These are phyloP conservation scores for Apoderus coryli DNA, from an alignment of 2,888 invertebrate species.

Conservation along the genomic window DNA sequence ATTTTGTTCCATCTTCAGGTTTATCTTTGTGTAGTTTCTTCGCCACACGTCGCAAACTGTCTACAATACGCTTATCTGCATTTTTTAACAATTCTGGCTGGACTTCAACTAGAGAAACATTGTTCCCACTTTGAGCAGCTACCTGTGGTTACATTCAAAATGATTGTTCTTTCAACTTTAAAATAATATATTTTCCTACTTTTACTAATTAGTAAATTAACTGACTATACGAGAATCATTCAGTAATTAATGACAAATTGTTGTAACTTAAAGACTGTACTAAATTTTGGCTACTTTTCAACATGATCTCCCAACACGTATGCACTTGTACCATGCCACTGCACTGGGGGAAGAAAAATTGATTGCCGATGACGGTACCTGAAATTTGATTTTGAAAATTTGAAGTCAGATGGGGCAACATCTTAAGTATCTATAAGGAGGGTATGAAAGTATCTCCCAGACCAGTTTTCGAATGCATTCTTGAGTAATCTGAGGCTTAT, in stretches of 20 bases:
- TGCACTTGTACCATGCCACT: too few relatives aligned
- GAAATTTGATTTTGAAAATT: too few relatives aligned
- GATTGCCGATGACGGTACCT: too few relatives aligned
- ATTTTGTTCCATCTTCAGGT: slow-evolving; percentile 47
- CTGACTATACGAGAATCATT: background rate
- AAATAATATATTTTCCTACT: slow-evolving; percentile 7
- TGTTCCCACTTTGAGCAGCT: slow-evolving; percentile 69
- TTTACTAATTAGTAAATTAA: slow-evolving; percentile 4
- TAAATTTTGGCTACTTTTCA: too few relatives aligned
- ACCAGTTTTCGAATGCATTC: too few relatives aligned
- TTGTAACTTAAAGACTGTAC: background rate
- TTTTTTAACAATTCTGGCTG: slow-evolving; percentile 56
- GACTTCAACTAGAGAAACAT: slow-evolving; percentile 68
- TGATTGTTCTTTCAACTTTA: slow-evolving; percentile 3
- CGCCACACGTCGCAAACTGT: slow-evolving; percentile 57
- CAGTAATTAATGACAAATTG: background rate
- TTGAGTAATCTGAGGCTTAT: too few relatives aligned
- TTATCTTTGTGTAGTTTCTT: slow-evolving; percentile 62
- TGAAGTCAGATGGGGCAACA: too few relatives aligned
- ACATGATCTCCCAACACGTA: too few relatives aligned
- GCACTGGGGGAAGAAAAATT: too few relatives aligned
- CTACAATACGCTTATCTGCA: slow-evolving; percentile 52
- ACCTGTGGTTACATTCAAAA: slow-evolving; percentile 39
- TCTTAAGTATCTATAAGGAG: too few relatives aligned
- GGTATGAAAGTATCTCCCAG: too few relatives aligned